phyloP scores from a whole-genome alignment of 2,797 vertebrate genomes.

The Rhynchonycteris naso region DNA sequence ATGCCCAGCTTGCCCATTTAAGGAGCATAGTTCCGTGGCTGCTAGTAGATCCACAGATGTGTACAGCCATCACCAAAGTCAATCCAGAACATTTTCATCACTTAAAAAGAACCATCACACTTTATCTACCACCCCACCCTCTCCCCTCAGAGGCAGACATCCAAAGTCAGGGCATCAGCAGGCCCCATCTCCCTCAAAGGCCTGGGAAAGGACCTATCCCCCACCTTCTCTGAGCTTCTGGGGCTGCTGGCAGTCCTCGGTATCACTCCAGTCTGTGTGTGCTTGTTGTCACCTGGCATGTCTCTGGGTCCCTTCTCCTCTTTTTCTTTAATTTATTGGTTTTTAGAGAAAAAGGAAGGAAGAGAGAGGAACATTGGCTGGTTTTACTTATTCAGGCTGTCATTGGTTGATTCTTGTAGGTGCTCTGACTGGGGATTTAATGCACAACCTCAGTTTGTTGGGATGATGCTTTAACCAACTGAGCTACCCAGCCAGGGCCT shows the following conservation, averaged over 20 bases:
- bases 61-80: neutral
- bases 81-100: no score
- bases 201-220: no score
- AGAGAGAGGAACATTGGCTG: no score
- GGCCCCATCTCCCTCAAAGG: neutral
- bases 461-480: no score
- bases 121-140: neutral
- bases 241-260: accelerated
- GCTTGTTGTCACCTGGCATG: neutral
- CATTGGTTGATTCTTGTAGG: no score
- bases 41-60: accelerated
- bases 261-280: accelerated
- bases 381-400: no score
- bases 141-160: neutral
- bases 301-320: neutral
- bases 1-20: accelerated
- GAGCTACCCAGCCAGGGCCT: no score
- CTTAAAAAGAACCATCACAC: no score
- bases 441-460: no score
- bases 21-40: no score
- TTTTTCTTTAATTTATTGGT: neutral
- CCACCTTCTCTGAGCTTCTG: neutral
- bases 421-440: no score
- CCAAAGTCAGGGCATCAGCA: neutral
- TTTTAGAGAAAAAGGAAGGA: no score